Evolutionary conservation across 2,888 invertebrate genomes (phyloP).

Genomic region (Cyclophora punctaria): DNA sequence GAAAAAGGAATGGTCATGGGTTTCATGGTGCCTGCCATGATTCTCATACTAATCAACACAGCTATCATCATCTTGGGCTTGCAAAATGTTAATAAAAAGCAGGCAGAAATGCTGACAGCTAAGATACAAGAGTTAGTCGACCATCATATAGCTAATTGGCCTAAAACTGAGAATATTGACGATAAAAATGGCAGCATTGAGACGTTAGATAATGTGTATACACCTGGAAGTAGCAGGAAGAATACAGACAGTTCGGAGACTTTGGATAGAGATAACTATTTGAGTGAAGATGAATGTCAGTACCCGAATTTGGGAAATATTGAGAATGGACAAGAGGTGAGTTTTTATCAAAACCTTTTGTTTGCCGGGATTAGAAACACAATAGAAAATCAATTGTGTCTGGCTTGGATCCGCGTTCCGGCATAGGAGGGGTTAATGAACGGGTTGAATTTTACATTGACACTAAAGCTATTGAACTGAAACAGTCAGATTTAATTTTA

Average conservation of each 20-base stretch:
- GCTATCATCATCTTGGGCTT: conserved; percentile 75
- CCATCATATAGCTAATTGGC: conserved; percentile 58
- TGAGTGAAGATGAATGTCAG: conserved; percentile 57
- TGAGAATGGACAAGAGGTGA: conserved; percentile 48
- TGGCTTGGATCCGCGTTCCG: too few species aligned
- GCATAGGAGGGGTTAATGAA: too few species aligned
- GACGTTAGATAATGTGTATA: conserved; percentile 51
- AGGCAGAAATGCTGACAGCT: conserved; percentile 58
- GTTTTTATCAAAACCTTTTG: conserved; percentile 7
- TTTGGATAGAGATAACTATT: conserved; percentile 53
- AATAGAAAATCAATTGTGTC: too few species aligned
- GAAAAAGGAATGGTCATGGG: conserved; percentile 85
- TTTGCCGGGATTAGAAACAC: too few species aligned
- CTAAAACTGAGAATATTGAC: conserved; percentile 41
- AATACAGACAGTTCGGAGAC: conserved; percentile 65
- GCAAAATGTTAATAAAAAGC: conserved; percentile 61
- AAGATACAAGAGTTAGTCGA: conserved; percentile 65
- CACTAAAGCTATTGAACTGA: too few species aligned
- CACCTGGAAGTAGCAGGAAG: conserved; percentile 57
- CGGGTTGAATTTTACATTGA: too few species aligned
- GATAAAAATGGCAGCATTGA: conserved; percentile 53
- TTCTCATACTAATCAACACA: conserved; percentile 79
- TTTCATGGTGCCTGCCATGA: conserved; percentile 82
- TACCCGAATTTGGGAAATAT: conserved; percentile 41
- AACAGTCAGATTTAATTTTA: too few species aligned